Evolutionary conservation across 2,888 invertebrate genomes (phyloP).

Genomic region (Leucophenga maculata): DNA sequence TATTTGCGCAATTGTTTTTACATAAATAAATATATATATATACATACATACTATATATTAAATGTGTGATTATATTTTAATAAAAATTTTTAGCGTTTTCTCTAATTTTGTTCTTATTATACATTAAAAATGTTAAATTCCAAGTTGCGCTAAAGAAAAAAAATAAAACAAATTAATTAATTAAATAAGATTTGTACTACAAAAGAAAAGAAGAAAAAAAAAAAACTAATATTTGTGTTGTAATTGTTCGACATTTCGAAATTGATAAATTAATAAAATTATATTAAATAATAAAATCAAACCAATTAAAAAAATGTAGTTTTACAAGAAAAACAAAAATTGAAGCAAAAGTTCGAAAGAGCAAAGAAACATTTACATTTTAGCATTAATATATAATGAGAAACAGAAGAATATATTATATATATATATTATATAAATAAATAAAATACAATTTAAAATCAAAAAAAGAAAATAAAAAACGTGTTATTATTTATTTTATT

Average conservation of each 20-base stretch:
- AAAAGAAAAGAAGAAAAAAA: neutral
- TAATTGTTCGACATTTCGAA: conserved; percentile 41
- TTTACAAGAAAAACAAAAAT: conserved; percentile 7
- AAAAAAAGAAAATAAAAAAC: conserved; percentile 18
- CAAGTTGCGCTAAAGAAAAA: too few relatives aligned
- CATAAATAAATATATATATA: too few relatives aligned
- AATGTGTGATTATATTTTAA: too few relatives aligned
- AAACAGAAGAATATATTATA: conserved; percentile 40
- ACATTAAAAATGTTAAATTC: too few relatives aligned
- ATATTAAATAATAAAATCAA: neutral
- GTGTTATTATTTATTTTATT: too few relatives aligned
- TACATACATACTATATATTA: too few relatives aligned
- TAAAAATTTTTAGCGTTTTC: too few relatives aligned
- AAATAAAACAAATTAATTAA: too few relatives aligned
- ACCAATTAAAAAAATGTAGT: neutral
- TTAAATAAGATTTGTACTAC: neutral
- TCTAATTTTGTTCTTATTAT: too few relatives aligned
- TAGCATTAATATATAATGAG: conserved; percentile 37
- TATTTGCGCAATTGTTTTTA: neutral
- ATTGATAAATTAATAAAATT: neutral
- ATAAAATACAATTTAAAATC: neutral
- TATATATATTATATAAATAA: too few relatives aligned
- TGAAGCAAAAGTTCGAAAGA: conserved; percentile 24
- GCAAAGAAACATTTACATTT: conserved; percentile 24
- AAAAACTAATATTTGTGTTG: conserved; percentile 42